Evolutionary conservation across 2,113 vertebrate species (phyloP), one percentile per base, ranked within the genome.

Genomic region (Myiopsitta monachus): DNA sequence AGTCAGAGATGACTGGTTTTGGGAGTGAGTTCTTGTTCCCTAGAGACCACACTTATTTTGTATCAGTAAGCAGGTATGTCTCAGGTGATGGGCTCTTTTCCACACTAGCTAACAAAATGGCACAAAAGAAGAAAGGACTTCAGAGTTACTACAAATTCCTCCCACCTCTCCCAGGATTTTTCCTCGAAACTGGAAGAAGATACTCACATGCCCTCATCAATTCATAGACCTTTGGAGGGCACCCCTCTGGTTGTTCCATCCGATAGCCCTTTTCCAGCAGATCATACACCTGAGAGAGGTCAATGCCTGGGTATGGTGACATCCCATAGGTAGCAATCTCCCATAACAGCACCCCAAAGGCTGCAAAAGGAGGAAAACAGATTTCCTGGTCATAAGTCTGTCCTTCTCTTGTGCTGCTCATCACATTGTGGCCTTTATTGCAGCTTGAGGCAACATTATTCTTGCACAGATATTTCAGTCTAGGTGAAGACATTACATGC

Each of bases 291-390:
- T 99, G 99, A 96, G 99, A 99, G 70, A 99, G 98, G 97, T 99
- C 99, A 79, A 99, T 99, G 75, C 99, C 99, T 59, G 99, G 99
- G 92, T 99, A 99, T 1, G 99, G 99, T 91, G 99, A 99, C 99
- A 99, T 99, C 77, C 99, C 99, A 64, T 99, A 99, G 15, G 99
- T 99, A 52, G 99, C 99, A 88, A 99, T 99, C 98, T 99, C 99
- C 99, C 99, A 99, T 3, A 99, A 97, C 33, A 99, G 96, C 81
- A 99, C 99, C 33, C 99, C 99, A 88, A 99, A 99, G 19, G 99
- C 99, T 99, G 97, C 8, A 92, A 30, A 94, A 78, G 54, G 54
- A 95, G 39, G 16, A 82, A 84, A 92, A 61, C 74, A 78, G 18
- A 21, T 83, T 23, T 55, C 47, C 15, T 36, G 36, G 38, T 96